Evolutionary conservation across 2,888 invertebrate species (phyloP), one percentile per base, ranked within the genome.

Genomic region (Leptopilina syphax): DNA sequence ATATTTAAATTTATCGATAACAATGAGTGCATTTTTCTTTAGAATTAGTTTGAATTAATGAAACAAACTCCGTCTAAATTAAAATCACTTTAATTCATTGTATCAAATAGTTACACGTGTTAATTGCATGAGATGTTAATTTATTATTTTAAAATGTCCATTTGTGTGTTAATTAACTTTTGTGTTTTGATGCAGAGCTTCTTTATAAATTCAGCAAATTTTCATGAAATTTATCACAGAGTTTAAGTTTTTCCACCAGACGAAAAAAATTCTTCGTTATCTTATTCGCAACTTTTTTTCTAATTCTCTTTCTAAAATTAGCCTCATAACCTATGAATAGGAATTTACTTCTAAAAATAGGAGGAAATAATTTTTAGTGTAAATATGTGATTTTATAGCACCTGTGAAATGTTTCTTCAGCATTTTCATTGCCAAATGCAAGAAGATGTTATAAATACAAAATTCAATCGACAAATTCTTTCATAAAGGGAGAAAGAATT

Each of bases 311-410:
- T 83, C 83, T 81, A 84, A 87, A 87, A 82, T 63, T 76, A 81
- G 81, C 78, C 27, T 79, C 76, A 44, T 78, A 78, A 83, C 24
- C 86, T 86, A 80, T 83, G 83, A 88, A 88, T 89, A 89, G 86
- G 73, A 81, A 82, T 77, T 80, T 66, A 66, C 57, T 77, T 6
- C 63, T 77, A 82, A 82, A 82, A 80, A 83, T 78, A 60, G 18
- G 63, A 54, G 18, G 68, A 79, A 68, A 47, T 50, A 50, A 50
- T 50, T 10, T 50, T 12, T 50, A 10, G 10, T 10, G 57, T 73
- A 73, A 73, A 73, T 57, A 73, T 57, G 18, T 34, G 44, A 13
- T 27, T 1, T 70, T 70, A 70, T 70, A 34, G 41, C 54, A 0
- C 13, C 70, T 70, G 12, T 44, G 27, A 54, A 70, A 3, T 27